phyloP scores from a whole-genome alignment of 2,797 vertebrate genomes.

The Chromobotia macracanthus region DNA sequence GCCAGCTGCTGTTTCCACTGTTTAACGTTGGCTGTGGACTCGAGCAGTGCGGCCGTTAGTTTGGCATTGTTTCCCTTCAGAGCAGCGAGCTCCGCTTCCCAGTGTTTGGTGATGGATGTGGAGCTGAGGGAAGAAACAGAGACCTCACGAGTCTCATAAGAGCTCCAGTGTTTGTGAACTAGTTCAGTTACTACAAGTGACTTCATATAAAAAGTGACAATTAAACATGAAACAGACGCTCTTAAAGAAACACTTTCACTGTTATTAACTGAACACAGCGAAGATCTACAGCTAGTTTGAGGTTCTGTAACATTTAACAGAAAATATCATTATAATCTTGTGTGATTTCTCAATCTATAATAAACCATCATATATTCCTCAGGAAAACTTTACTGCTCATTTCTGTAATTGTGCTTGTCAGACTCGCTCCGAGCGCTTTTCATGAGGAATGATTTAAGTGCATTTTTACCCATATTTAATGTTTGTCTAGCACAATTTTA shows the following conservation, averaged over 20 bases:
- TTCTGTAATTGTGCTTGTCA: neutral
- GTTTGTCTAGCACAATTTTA: conserved; percentile 48
- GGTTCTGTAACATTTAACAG: too few relatives aligned
- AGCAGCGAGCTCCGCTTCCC: conserved; percentile 96
- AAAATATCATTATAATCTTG: too few relatives aligned
- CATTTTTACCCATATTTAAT: conserved; percentile 60
- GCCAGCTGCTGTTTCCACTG: conserved; percentile 98
- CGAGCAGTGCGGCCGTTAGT: conserved; percentile 94
- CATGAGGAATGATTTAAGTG: conserved; percentile 27
- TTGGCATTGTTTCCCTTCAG: conserved; percentile 98
- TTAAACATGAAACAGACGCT: too few relatives aligned
- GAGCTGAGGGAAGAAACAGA: conserved; percentile 75
- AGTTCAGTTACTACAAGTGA: too few relatives aligned
- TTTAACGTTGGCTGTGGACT: conserved; percentile 97
- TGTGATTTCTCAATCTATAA: neutral
- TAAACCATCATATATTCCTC: neutral
- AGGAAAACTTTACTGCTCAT: neutral
- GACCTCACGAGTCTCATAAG: neutral
- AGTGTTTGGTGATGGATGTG: conserved; percentile 92
- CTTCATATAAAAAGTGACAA: too few relatives aligned
- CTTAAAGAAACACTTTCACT: too few relatives aligned
- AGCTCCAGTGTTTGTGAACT: neutral
- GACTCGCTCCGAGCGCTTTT: neutral
- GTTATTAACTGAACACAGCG: too few relatives aligned
- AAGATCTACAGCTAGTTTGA: too few relatives aligned